These are phyloP conservation scores for Danaus melanippus DNA, from an alignment of 1,140 invertebrate genomes.

Conservation along the genomic window DNA sequence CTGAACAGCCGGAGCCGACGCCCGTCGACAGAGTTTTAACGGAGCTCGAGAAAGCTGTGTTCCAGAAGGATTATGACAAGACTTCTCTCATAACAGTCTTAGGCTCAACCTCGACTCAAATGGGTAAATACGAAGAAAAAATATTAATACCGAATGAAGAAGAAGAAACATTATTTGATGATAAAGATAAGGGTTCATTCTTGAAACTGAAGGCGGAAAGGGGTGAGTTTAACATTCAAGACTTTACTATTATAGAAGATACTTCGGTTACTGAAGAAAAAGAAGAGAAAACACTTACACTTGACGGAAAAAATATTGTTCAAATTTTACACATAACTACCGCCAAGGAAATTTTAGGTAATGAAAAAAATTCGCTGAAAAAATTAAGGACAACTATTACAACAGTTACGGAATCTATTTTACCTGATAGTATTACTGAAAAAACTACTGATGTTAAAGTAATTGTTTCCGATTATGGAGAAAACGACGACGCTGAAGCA, in stretches of 20 bases:
- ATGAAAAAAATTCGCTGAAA: background rate
- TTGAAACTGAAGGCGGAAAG: background rate
- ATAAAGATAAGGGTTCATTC: too few relatives aligned
- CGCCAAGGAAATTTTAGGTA: slow-evolving; percentile 12
- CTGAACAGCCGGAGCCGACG: background rate
- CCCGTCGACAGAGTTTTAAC: too few relatives aligned
- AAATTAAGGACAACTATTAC: slow-evolving; percentile 14
- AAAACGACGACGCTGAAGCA: background rate
- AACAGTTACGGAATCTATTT: slow-evolving; percentile 15
- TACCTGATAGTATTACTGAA: slow-evolving; percentile 14
- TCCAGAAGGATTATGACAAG: too few relatives aligned
- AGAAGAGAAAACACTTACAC: slow-evolving; percentile 12
- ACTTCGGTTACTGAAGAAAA: slow-evolving; percentile 9
- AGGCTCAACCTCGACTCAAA: too few relatives aligned
- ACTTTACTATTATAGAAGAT: slow-evolving; percentile 12
- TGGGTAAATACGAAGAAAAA: too few relatives aligned
- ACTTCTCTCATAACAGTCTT: too few relatives aligned
- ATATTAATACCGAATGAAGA: too few relatives aligned
- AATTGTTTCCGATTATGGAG: slow-evolving; percentile 11
- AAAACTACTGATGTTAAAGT: slow-evolving; percentile 14
- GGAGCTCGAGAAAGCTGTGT: too few relatives aligned
- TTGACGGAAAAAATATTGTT: slow-evolving; percentile 14
- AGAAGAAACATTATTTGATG: too few relatives aligned
- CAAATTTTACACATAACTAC: slow-evolving; percentile 15
- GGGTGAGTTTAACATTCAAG: slow-evolving; percentile 2